These are phyloP conservation scores for Antheraea yamamai DNA, from an alignment of 2,888 invertebrate species.

Conservation along the genomic window DNA sequence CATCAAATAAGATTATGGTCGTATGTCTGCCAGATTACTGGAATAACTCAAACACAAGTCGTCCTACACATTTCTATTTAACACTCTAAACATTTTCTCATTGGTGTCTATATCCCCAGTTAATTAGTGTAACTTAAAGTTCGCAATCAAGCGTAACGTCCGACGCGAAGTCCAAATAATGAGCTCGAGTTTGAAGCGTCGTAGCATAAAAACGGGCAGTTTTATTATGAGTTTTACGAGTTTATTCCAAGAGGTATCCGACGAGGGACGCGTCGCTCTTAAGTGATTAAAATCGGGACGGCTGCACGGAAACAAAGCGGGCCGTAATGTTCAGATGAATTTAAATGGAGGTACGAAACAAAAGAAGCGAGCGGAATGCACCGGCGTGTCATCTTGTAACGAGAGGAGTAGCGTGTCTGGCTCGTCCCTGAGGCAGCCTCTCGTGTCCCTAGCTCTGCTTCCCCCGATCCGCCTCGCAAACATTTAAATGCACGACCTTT, in stretches of 20 bases:
- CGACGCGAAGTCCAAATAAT: conserved; percentile 51
- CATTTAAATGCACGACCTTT: conserved; percentile 45
- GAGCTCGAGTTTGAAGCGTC: conserved; percentile 44
- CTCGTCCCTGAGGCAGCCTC: conserved; percentile 19
- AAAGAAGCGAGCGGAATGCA: conserved; percentile 47
- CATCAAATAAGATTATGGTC: background rate
- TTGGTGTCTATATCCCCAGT: conserved; percentile 30
- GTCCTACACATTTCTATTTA: background rate
- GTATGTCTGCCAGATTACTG: background rate
- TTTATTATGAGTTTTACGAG: conserved; percentile 57
- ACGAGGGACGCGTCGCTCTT: conserved; percentile 53
- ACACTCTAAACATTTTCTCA: background rate
- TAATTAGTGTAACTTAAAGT: conserved; percentile 48
- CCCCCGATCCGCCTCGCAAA: conserved; percentile 29
- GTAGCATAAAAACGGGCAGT: conserved; percentile 46
- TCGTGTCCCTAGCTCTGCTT: conserved; percentile 20
- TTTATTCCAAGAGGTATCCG: conserved; percentile 51
- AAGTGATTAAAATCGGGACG: conserved; percentile 75
- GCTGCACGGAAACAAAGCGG: conserved; percentile 63
- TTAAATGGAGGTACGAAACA: conserved; percentile 68
- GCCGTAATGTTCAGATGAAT: conserved; percentile 69
- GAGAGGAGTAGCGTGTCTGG: conserved; percentile 15
- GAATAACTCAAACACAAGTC: background rate
- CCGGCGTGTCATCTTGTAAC: conserved; percentile 54
- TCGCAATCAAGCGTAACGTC: conserved; percentile 42